Evolutionary conservation across 2,888 invertebrate genomes (phyloP).

Genomic region (Brachypterus glaber): DNA sequence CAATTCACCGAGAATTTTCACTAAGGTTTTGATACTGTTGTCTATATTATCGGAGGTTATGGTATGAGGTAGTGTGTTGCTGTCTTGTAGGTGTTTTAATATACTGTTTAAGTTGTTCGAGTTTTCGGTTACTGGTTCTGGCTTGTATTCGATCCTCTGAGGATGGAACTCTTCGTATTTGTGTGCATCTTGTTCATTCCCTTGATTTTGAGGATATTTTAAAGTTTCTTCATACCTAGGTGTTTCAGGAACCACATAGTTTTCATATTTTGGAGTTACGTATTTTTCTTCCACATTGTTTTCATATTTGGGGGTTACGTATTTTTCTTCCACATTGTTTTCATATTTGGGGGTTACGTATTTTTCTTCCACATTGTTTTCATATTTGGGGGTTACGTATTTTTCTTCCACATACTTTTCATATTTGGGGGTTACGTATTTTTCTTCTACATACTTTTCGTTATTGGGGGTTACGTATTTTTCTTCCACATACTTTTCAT

Average conservation of each 20-base stretch:
- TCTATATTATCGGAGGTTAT: constrained; percentile 70
- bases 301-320: constrained; percentile 8
- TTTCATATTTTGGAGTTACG: constrained; percentile 4
- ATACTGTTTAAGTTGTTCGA: constrained; percentile 46
- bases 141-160: constrained; percentile 6
- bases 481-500: constrained; percentile 17
- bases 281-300: constrained; percentile 8
- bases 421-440: constrained; percentile 9
- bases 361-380: neutral
- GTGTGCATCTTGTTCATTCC: constrained; percentile 7
- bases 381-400: neutral
- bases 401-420: neutral
- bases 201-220: constrained; percentile 5
- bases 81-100: constrained; percentile 59
- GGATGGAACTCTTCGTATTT: constrained; percentile 9
- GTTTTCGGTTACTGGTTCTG: constrained; percentile 23
- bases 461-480: constrained; percentile 12
- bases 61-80: constrained; percentile 63
- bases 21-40: constrained; percentile 65
- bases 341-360: no score
- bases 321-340: constrained; percentile 17
- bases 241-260: neutral
- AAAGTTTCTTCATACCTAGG: constrained; percentile 11
- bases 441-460: constrained; percentile 8
- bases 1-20: constrained; percentile 63